These are phyloP conservation scores for Mylabris phalerata DNA, from an alignment of 1,140 invertebrate species.

Conservation along the genomic window DNA sequence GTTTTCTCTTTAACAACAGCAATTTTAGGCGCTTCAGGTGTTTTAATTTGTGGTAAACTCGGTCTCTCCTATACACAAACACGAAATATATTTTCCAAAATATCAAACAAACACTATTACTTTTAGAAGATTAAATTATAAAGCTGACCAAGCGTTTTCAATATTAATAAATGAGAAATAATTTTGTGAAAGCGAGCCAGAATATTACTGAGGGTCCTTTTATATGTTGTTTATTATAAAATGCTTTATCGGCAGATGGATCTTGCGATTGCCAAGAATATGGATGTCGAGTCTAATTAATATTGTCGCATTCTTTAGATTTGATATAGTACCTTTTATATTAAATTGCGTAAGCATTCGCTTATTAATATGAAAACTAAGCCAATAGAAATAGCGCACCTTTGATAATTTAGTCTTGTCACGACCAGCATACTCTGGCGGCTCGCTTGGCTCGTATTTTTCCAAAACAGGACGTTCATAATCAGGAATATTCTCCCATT, in stretches of 20 bases:
- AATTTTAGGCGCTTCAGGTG: constrained; percentile 74
- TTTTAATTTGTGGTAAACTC: constrained; percentile 67
- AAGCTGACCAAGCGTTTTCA: not conserved
- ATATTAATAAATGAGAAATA: not conserved
- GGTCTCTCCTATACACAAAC: constrained; percentile 30
- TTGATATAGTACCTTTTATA: not conserved
- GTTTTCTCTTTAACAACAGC: constrained; percentile 75
- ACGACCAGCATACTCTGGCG: constrained; percentile 34
- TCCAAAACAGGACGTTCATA: constrained; percentile 61
- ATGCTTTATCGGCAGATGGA: constrained; percentile 12
- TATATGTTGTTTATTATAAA: constrained; percentile 18
- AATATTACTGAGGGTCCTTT: constrained; percentile 17
- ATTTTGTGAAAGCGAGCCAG: constrained; percentile 16
- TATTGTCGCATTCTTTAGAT: constrained; percentile 3
- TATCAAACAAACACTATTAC: not conserved
- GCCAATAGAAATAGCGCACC: constrained; percentile 25
- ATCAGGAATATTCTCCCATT: constrained; percentile 69
- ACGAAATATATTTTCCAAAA: too few relatives aligned
- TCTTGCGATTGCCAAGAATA: constrained; percentile 12
- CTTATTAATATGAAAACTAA: not conserved
- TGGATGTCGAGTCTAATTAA: constrained; percentile 7
- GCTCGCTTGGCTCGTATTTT: constrained; percentile 50
- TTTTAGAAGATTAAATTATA: constrained; percentile 4
- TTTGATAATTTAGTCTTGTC: constrained; percentile 41
- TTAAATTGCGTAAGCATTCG: not conserved